Evolutionary conservation across 2,113 vertebrate species (phyloP).

Genomic region (Salvelinus fontinalis): DNA sequence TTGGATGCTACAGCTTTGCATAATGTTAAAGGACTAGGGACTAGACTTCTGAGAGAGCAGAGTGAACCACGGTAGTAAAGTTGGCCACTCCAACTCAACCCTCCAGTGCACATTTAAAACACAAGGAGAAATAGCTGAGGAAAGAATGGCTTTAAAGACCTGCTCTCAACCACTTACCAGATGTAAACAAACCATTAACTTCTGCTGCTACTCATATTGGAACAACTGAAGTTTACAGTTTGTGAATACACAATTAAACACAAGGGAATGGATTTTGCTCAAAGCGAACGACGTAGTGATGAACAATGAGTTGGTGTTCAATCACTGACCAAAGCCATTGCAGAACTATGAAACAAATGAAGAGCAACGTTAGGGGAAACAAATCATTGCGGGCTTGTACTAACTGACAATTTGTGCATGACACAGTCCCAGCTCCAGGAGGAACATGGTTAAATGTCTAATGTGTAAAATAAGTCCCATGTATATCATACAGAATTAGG

Average conservation of each 20-base stretch:
- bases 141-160: neutral
- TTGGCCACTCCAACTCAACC: constrained; percentile 27
- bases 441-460: constrained; percentile 60
- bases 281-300: constrained; percentile 35
- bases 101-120: neutral
- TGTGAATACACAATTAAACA: constrained; percentile 40
- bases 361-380: constrained; percentile 68
- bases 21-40: constrained; percentile 5
- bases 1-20: constrained; percentile 30
- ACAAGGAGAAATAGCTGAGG: neutral
- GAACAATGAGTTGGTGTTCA: constrained; percentile 59
- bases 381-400: constrained; percentile 66
- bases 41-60: constrained; percentile 2
- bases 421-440: constrained; percentile 63
- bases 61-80: constrained; percentile 11
- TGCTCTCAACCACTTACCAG: constrained; percentile 32
- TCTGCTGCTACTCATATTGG: constrained; percentile 36
- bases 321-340: constrained; percentile 70
- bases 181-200: constrained; percentile 59
- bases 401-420: constrained; percentile 64
- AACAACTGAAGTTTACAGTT: constrained; percentile 40
- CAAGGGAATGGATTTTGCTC: constrained; percentile 36
- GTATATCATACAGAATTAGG: constrained; percentile 66
- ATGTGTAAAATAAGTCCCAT: constrained; percentile 60
- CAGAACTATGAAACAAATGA: constrained; percentile 61